These are phyloP conservation scores for Xenus cinereus DNA, from an alignment of 2,113 vertebrate genomes.

Conservation along the genomic window DNA sequence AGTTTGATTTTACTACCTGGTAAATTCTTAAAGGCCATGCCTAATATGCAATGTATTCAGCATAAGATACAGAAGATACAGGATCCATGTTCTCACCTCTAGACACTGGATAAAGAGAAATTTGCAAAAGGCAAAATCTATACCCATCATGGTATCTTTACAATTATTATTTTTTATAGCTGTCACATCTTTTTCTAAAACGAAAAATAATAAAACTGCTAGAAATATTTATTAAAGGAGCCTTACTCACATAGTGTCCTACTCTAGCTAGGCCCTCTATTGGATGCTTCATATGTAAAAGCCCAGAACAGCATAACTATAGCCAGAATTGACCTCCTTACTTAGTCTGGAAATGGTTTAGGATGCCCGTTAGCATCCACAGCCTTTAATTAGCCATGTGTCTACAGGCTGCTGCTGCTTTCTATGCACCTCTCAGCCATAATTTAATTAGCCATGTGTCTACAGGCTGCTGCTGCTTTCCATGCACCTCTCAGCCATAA, in stretches of 20 bases:
- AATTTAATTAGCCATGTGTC: neutral
- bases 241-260: neutral
- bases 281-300: neutral
- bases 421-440: too few species aligned
- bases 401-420: neutral
- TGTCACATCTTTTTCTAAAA: neutral
- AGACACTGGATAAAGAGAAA: neutral
- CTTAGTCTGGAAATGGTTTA: neutral
- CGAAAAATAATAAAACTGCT: neutral
- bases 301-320: neutral
- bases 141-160: neutral
- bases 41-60: neutral
- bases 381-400: neutral
- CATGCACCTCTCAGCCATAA: accelerated
- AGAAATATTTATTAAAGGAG: neutral
- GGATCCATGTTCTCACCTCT: neutral
- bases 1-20: neutral
- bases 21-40: neutral
- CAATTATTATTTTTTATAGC: neutral
- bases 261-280: neutral
- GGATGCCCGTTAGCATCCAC: neutral
- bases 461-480: neutral
- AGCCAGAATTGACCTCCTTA: neutral
- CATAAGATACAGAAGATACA: neutral
- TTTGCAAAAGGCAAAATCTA: neutral